Conservation (phyloP, 1,140 invertebrate species). For the Diprion similis region DNA sequence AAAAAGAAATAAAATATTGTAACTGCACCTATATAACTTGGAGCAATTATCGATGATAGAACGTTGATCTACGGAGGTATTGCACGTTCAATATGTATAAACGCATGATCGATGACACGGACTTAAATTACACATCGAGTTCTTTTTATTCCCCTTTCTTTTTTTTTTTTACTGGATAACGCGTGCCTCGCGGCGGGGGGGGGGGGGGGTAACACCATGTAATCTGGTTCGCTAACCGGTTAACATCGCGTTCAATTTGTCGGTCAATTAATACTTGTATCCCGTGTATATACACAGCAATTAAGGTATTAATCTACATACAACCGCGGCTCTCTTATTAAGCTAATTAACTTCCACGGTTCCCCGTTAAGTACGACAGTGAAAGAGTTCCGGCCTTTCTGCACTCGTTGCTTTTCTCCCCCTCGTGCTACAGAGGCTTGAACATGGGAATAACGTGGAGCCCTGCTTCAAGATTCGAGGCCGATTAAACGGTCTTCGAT, state of each 20-base stretch:
- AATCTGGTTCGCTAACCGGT: constrained; percentile 20
- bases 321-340: neutral
- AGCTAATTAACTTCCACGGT: neutral
- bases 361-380: neutral
- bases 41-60: too few species aligned
- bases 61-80: too few species aligned
- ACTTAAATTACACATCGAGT: too few species aligned
- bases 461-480: neutral
- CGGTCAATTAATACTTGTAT: constrained; percentile 34
- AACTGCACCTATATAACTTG: too few species aligned
- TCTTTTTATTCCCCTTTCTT: too few species aligned
- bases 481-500: neutral
- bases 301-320: neutral
- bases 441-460: neutral
- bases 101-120: too few species aligned
- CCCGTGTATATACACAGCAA: neutral
- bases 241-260: constrained; percentile 40
- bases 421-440: neutral
- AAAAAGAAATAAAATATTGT: too few species aligned
- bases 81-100: too few species aligned
- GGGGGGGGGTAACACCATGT: neutral
- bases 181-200: too few species aligned
- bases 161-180: too few species aligned
- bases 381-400: neutral
- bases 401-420: neutral